Evolutionary conservation across 2,797 vertebrate species (phyloP), one percentile per base, ranked within the genome.

Genomic region (Macrochelys suwanniensis): DNA sequence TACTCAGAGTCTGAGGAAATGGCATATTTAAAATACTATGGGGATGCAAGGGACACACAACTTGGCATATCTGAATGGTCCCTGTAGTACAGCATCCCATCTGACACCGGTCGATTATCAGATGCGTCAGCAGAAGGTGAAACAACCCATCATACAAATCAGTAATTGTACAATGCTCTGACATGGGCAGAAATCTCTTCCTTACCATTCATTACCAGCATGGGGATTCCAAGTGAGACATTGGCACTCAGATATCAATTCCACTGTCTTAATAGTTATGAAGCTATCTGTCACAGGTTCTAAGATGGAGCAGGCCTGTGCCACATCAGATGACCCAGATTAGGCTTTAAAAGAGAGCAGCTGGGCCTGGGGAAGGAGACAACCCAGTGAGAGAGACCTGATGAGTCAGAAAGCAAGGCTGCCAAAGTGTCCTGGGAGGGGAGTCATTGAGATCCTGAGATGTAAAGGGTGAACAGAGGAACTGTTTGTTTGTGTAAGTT

Each of bases 61-160:
- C 42, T 4, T 56, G 65, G 45, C 9, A 83, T 0, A 0, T 19
- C 80, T 51, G 17, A 51, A n/a, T 4, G 61, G 31, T 21, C 17
- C 26, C 5, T 56, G 54, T 47, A 7, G n/a, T 0, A 0, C 51
- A 59, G 76, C 12, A 49, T 37, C 65, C 0, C 26, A 23, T 45
- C 42, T 26, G 42, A 47, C 23, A 13, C 37, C 11, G 37, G 21
- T 45, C 42, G 45, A 26, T 45, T 45, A 45, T 25, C 23, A n/a
- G 61, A 74, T 74, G 71, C 11, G 45, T 74, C 71, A 45, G 26
- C 1, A 0, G 0, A 33, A 11, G 50, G 59, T 77, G 74, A 77
- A 87, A 85, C 4, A 3, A 59, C 37, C 11, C 50, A 45, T 15
- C 12, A 26, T 42, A 23, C n/a, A 56, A 26, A 26, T 3, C 0